Percentiles rank a stretch among this genome's conserved stretches.
Evolutionary conservation across 2,113 vertebrate genomes (phyloP).

Genomic region (Ia io): DNA sequence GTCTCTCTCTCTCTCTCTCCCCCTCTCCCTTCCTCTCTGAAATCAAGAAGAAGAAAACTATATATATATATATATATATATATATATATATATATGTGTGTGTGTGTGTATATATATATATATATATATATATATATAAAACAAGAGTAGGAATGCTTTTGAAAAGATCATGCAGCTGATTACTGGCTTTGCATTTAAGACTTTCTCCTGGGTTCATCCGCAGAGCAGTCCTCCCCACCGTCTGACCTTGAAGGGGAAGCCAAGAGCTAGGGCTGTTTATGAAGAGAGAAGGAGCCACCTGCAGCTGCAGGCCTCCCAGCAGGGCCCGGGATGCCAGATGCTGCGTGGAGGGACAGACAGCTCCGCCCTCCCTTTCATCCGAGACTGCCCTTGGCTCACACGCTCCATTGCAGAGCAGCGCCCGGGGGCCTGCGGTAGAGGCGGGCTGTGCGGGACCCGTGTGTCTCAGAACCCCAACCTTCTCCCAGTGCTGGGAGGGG

Average conservation of each 20-base stretch:
- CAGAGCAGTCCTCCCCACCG: neutral
- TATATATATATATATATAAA: no score
- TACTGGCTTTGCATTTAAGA: conserved; percentile 57
- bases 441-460: neutral
- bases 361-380: conserved; percentile 21
- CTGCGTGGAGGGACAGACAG: neutral
- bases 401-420: neutral
- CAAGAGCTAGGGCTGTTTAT: conserved; percentile 32
- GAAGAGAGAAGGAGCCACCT: neutral
- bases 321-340: neutral
- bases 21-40: no score
- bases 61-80: no score
- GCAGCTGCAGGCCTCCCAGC: conserved; percentile 47
- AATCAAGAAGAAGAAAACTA: no score
- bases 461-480: neutral
- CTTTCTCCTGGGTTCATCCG: conserved; percentile 43
- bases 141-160: conserved; percentile 19
- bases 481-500: neutral
- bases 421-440: neutral
- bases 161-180: neutral
- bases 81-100: no score
- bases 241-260: conserved; percentile 45
- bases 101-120: no score
- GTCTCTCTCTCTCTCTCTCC: no score
- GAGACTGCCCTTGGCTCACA: neutral